Percentiles rank a stretch among this genome's conserved stretches.
These are phyloP conservation scores for Opisthograptis luteolata DNA, from an alignment of 2,888 invertebrate genomes.

Conservation along the genomic window DNA sequence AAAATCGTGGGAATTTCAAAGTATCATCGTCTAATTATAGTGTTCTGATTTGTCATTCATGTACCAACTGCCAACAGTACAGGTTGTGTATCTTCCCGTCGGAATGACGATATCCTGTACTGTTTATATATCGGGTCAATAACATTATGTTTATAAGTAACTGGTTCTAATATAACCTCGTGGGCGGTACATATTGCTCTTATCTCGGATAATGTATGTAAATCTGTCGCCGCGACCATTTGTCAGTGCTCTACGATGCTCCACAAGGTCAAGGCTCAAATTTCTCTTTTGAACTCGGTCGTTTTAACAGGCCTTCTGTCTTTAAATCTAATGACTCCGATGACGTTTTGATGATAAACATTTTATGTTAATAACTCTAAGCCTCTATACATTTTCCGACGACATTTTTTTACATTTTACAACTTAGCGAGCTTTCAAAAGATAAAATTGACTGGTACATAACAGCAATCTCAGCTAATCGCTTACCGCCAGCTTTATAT, in stretches of 20 bases:
- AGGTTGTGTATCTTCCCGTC: too few relatives aligned
- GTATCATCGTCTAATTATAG: too few relatives aligned
- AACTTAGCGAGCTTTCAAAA: neutral
- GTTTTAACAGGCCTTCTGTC: constrained; percentile 15
- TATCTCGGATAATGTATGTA: constrained; percentile 26
- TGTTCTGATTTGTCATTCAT: too few relatives aligned
- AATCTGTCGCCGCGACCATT: constrained; percentile 21
- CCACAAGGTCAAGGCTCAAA: constrained; percentile 28
- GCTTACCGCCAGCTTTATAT: constrained; percentile 8
- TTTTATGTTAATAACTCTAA: constrained; percentile 2
- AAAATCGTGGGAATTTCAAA: too few relatives aligned
- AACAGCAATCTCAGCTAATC: constrained; percentile 3
- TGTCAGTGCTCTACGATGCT: constrained; percentile 13
- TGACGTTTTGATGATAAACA: constrained; percentile 15
- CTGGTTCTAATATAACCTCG: neutral
- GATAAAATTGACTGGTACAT: constrained; percentile 1
- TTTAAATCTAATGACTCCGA: constrained; percentile 6
- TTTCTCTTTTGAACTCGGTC: constrained; percentile 32
- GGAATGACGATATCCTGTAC: too few relatives aligned
- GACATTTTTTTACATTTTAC: too few relatives aligned
- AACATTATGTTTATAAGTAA: neutral
- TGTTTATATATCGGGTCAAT: too few relatives aligned
- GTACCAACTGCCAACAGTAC: too few relatives aligned
- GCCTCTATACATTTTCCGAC: too few relatives aligned
- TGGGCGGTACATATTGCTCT: constrained; percentile 10